These are phyloP conservation scores for Oscheius sp. DNA, from an alignment of 2,888 invertebrate genomes.

Conservation along the genomic window DNA sequence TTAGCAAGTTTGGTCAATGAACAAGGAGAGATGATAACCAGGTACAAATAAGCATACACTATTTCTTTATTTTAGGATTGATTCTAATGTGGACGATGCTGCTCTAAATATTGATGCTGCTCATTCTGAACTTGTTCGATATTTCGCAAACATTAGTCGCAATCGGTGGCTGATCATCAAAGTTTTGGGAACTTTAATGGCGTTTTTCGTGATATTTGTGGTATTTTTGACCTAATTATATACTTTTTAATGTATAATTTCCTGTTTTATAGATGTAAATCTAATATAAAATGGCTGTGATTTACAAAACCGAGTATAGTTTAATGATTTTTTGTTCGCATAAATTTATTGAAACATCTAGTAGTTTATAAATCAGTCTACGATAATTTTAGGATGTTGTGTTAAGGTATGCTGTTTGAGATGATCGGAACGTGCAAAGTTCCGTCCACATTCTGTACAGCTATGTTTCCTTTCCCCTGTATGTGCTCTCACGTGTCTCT, in stretches of 20 bases:
- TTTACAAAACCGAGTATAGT: too few species aligned
- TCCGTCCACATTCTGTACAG: slow-evolving; percentile 33
- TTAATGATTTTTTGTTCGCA: not conserved
- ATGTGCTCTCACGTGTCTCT: slow-evolving; percentile 42
- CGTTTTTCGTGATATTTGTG: slow-evolving; percentile 98
- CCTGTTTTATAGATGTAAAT: slow-evolving; percentile 14
- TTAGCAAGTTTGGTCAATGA: slow-evolving; percentile 87
- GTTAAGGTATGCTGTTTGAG: slow-evolving; percentile 38
- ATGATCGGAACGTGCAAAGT: slow-evolving; percentile 48
- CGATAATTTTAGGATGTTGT: slow-evolving; percentile 13
- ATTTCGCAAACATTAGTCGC: slow-evolving; percentile 91
- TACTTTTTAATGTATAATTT: slow-evolving; percentile 5
- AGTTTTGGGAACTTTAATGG: slow-evolving; percentile 95
- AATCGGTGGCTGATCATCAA: slow-evolving; percentile 99
- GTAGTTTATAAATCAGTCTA: slow-evolving; percentile 4
- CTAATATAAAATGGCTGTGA: slow-evolving; percentile 6
- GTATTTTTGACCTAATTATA: slow-evolving; percentile 85
- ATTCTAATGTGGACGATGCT: slow-evolving; percentile 93
- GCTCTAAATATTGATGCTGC: slow-evolving; percentile 96
- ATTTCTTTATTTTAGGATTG: slow-evolving; percentile 79
- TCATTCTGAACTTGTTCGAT: slow-evolving; percentile 93
- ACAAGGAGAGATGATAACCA: slow-evolving; percentile 86
- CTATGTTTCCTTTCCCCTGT: slow-evolving; percentile 38
- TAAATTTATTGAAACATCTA: not conserved
- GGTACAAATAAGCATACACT: slow-evolving; percentile 36